These are phyloP conservation scores for Pammene fasciana DNA, from an alignment of 2,888 invertebrate species.

Conservation along the genomic window DNA sequence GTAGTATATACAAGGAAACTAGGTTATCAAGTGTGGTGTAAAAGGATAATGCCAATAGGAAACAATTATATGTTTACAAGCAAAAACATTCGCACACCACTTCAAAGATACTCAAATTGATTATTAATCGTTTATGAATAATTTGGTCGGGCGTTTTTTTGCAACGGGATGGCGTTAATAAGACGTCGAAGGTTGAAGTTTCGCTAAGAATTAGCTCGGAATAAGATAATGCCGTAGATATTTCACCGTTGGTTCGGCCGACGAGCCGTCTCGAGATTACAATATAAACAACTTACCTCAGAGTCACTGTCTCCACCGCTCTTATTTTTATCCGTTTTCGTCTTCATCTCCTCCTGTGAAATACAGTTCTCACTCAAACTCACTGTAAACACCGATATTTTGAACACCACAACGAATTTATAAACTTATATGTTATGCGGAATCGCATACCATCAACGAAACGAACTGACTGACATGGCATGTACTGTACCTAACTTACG, in stretches of 20 bases:
- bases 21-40: background rate
- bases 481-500: slow-evolving; percentile 51
- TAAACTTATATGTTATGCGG: slow-evolving; percentile 74
- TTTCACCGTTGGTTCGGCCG: slow-evolving; percentile 44
- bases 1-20: slow-evolving; percentile 5
- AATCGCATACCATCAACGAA: slow-evolving; percentile 71
- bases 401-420: slow-evolving; percentile 64
- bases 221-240: slow-evolving; percentile 46
- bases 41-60: slow-evolving; percentile 15
- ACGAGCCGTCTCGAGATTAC: slow-evolving; percentile 47
- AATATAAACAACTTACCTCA: slow-evolving; percentile 78
- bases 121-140: slow-evolving; percentile 15
- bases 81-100: slow-evolving; percentile 11
- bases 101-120: slow-evolving; percentile 10
- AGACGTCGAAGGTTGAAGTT: slow-evolving; percentile 22
- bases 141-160: background rate
- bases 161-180: slow-evolving; percentile 8
- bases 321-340: slow-evolving; percentile 83
- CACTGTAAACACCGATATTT: slow-evolving; percentile 66
- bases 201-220: slow-evolving; percentile 22
- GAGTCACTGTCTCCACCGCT: slow-evolving; percentile 81
- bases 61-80: slow-evolving; percentile 14
- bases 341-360: slow-evolving; percentile 83
- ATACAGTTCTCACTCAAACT: slow-evolving; percentile 69
- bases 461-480: slow-evolving; percentile 79